Evolutionary conservation across 2,113 vertebrate species (phyloP), one percentile per base, ranked within the genome.

Genomic region (Perognathus longimembris): DNA sequence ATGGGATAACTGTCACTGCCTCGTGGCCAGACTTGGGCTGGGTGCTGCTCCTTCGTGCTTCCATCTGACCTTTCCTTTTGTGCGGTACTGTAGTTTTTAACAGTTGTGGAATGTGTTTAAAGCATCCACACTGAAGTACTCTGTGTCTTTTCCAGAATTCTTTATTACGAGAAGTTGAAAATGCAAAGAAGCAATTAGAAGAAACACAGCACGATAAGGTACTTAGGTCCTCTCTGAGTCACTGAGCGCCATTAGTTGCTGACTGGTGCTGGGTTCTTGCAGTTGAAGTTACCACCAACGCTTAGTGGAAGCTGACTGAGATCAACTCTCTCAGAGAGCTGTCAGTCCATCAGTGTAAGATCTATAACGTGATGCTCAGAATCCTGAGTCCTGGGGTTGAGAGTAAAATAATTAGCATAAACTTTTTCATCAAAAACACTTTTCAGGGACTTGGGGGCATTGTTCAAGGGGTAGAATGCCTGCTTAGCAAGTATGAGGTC

Each of bases 131-230:
- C 61, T 67, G 1, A 96, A 61, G 20, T 11, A 30, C 64, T 34
- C 4, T 76, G 0, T 54, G 0, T 95, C 64, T 64, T 87, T 94
- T 96, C 42, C 95, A 99, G 99, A 99, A 99, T 86, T 97, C 99
- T 61, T 98, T 99, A 30, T 97, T 99, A 80, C 98, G 98, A 90
- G 99, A 99, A 96, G 98, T 99, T 93, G 99, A 99, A 78, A 98
- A 98, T 95, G 98, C 98, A 12, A 99, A 99, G 96, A 99, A 99
- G 93, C 97, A 99, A 79, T 98, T 99, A 20, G 99, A 99, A 74
- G 99, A 99, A 84, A 98, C 99, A 34, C 99, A 99, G 22, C 99
- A 99, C 30, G 99, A 99, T 89, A 99, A 99, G 98, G 99, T 99
- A 95, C 76, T 54, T 24, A 0, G 17, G 2, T 24, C 75, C 85